Conservation (phyloP, 2,797 vertebrate genomes). For the Gymnothorax reevesii region DNA sequence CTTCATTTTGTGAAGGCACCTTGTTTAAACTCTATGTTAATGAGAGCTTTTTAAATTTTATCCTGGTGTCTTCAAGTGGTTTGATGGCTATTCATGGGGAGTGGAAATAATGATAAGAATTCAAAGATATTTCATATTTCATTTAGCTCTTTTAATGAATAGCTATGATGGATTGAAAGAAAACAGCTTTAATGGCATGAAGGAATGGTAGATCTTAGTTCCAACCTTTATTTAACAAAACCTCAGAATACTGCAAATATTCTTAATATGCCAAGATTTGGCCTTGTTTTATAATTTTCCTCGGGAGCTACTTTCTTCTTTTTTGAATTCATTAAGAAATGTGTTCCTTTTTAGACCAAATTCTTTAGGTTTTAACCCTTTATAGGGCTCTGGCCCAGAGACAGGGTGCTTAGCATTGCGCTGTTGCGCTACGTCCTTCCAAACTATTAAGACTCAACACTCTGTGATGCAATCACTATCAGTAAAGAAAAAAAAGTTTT, state of each 20-base stretch:
- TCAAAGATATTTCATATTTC: background rate
- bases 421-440: too few relatives aligned
- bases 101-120: background rate
- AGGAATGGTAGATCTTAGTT: background rate
- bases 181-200: background rate
- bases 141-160: constrained; percentile 1
- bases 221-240: background rate
- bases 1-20: background rate
- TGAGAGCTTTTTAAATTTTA: background rate
- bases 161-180: background rate
- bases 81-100: background rate
- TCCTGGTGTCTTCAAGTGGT: background rate
- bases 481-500: too few relatives aligned
- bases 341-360: too few relatives aligned
- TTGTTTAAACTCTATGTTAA: background rate
- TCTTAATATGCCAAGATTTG: background rate
- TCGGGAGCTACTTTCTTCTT: background rate
- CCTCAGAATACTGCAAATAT: background rate
- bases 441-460: too few relatives aligned
- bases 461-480: too few relatives aligned
- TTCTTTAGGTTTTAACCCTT: too few relatives aligned
- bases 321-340: too few relatives aligned
- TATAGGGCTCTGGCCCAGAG: too few relatives aligned
- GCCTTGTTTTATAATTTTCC: background rate
- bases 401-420: too few relatives aligned